Evolutionary conservation across 64 coral and sea anemone genomes (phyloP).

Genomic region (Pocillopora damicornis): DNA sequence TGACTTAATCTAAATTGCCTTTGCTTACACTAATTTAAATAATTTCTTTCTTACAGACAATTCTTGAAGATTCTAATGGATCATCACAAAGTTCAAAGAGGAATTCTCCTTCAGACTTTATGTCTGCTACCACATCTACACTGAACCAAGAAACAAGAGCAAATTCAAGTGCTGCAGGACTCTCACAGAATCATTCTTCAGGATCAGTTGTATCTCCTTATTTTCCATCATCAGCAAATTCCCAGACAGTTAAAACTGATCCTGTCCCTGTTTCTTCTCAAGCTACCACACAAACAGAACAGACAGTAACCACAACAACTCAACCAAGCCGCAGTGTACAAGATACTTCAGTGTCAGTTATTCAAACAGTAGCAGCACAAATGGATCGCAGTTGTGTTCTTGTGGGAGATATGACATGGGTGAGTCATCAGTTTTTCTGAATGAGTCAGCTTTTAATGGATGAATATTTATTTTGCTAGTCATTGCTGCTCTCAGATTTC

Average conservation of each 20-base stretch:
- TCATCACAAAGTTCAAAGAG: neutral
- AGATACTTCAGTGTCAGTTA: neutral
- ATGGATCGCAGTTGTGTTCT: constrained; percentile 6
- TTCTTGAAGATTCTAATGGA: constrained; percentile 28
- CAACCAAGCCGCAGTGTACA: neutral
- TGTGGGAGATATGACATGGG: constrained; percentile 28
- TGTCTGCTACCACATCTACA: neutral
- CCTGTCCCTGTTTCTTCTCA: neutral
- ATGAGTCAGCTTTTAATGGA: neutral
- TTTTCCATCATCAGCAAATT: neutral
- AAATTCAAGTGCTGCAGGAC: too few species aligned
- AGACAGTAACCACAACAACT: neutral
- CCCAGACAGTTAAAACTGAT: neutral
- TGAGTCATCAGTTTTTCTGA: neutral
- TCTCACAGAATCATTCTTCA: neutral
- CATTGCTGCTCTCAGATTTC: too few species aligned
- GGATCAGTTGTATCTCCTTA: neutral
- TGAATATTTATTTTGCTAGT: too few species aligned
- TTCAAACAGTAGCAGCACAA: neutral
- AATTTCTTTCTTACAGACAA: constrained; percentile 23
- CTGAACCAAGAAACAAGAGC: neutral
- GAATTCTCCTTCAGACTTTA: neutral
- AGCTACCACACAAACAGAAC: neutral
- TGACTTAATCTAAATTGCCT: too few species aligned
- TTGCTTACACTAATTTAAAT: neutral